Percentiles rank a stretch among this genome's conserved stretches.
phyloP scores from a whole-genome alignment of 2,797 vertebrate species.

The Ceryle rudis region DNA sequence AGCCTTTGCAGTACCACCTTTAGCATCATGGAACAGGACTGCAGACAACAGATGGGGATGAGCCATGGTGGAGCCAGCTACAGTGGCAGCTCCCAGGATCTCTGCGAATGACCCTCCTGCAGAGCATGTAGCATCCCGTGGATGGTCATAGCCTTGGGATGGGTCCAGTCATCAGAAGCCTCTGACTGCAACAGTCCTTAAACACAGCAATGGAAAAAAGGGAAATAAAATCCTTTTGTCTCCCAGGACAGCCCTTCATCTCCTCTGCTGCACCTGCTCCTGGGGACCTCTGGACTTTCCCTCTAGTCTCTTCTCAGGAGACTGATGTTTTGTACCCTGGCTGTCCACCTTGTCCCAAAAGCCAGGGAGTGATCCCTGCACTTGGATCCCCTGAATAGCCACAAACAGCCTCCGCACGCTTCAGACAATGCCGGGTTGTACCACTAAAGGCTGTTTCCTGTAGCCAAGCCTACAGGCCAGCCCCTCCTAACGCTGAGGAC shows the following conservation, averaged over 20 bases:
- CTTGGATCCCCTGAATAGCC: neutral
- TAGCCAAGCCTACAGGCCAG: neutral
- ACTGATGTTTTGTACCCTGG: neutral
- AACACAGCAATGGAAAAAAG: neutral
- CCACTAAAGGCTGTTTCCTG: neutral
- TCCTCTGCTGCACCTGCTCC: neutral
- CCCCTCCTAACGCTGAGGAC: accelerated
- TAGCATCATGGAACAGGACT: neutral
- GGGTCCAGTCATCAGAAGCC: neutral
- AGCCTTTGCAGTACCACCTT: neutral
- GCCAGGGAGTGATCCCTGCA: neutral
- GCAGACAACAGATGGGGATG: neutral
- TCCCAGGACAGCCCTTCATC: neutral
- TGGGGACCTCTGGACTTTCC: neutral
- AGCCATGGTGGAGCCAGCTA: neutral
- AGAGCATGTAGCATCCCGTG: accelerated
- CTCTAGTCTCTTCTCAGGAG: neutral
- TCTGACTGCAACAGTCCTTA: neutral
- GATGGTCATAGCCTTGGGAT: neutral
- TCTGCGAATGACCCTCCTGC: neutral
- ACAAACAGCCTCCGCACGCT: accelerated
- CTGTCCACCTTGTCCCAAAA: neutral
- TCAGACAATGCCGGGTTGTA: neutral
- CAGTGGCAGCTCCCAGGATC: neutral
- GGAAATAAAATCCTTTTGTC: neutral